Conservation (phyloP, 2,113 vertebrate genomes). For the Symphodus melops region DNA sequence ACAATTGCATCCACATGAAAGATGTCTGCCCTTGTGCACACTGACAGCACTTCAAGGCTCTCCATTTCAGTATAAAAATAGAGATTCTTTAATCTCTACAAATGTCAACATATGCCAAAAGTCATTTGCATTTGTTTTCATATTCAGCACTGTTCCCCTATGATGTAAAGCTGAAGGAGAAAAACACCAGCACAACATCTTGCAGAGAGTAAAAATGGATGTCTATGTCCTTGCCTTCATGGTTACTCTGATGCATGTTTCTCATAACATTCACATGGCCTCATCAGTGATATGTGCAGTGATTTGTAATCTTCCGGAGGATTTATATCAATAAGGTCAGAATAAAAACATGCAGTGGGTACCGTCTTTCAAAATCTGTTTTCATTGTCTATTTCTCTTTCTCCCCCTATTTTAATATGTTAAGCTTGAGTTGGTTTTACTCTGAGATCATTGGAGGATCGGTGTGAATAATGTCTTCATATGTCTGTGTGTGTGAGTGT, state of each 20-base stretch:
- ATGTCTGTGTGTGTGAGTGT: constrained; percentile 3
- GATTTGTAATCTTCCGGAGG: constrained; percentile 19
- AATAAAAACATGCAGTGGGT: constrained; percentile 29
- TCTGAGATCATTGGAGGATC: constrained; percentile 27
- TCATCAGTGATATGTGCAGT: constrained; percentile 15
- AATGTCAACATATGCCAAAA: constrained; percentile 50
- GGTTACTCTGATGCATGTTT: constrained; percentile 51
- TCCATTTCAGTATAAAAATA: constrained; percentile 48
- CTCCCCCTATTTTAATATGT: constrained; percentile 13
- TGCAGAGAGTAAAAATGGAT: constrained; percentile 10
- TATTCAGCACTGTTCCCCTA: constrained; percentile 55
- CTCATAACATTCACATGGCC: constrained; percentile 43
- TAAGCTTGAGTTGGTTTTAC: constrained; percentile 27
- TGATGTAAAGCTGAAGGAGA: constrained; percentile 38
- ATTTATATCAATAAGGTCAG: constrained; percentile 28
- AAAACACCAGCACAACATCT: constrained; percentile 24
- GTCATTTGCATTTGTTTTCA: constrained; percentile 62
- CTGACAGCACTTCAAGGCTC: neutral
- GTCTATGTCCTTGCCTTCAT: constrained; percentile 14
- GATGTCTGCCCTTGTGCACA: neutral
- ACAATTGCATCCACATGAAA: neutral
- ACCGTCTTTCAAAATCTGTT: constrained; percentile 28
- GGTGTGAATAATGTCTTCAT: neutral
- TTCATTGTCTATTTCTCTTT: constrained; percentile 12
- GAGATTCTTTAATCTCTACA: constrained; percentile 35